These are phyloP conservation scores for Sebastes goodei DNA, from an alignment of 2,797 vertebrate genomes.

Conservation along the genomic window DNA sequence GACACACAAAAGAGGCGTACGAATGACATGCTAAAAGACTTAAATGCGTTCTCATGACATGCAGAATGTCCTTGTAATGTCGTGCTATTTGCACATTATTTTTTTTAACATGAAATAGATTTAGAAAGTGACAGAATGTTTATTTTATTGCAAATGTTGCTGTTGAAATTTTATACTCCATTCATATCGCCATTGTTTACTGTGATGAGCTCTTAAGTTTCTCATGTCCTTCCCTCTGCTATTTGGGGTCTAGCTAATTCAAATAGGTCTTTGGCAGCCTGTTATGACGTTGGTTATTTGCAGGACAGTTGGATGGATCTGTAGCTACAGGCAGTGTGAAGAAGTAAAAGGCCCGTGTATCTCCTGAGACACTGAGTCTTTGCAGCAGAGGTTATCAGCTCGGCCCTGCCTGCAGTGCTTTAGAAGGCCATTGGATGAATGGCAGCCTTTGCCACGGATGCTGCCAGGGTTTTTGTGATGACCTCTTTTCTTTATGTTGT, in stretches of 20 bases:
- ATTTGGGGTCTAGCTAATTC: not conserved
- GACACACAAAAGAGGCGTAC: no score
- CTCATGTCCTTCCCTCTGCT: not conserved
- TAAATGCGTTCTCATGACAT: no score
- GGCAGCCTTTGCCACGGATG: conserved; percentile 30
- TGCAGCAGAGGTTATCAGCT: conserved; percentile 49
- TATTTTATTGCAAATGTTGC: no score
- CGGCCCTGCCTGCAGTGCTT: conserved; percentile 27
- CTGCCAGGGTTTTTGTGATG: conserved; percentile 38
- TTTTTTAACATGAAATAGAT: no score
- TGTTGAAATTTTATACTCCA: no score
- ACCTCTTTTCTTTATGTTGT: conserved; percentile 51
- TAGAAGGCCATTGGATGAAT: conserved; percentile 53
- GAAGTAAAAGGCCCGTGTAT: conserved; percentile 20
- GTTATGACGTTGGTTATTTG: not conserved
- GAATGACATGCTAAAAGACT: no score
- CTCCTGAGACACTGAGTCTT: conserved; percentile 24
- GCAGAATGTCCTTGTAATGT: no score
- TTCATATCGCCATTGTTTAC: no score
- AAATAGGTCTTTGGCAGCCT: not conserved
- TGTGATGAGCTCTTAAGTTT: not conserved
- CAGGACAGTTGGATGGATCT: conserved; percentile 33
- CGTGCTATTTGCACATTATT: no score
- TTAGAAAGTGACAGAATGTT: no score
- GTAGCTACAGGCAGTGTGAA: conserved; percentile 23